Evolutionary conservation across 2,113 vertebrate genomes (phyloP).

Genomic region (Condylura cristata): DNA sequence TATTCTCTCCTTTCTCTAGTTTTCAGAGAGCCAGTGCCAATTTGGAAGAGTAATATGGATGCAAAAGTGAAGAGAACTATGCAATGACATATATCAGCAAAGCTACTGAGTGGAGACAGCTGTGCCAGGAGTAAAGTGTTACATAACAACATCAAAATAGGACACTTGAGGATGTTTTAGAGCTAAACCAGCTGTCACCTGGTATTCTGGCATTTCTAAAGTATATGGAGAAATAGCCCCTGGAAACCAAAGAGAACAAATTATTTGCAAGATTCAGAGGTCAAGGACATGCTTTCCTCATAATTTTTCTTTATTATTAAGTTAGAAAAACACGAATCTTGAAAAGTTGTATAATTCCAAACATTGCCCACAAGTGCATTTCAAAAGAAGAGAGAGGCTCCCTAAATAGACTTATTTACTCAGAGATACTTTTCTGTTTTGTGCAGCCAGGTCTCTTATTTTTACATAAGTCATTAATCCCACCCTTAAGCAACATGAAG

Average conservation of each 20-base stretch:
- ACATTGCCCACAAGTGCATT: background rate
- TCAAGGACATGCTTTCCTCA: conserved; percentile 50
- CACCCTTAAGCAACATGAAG: background rate
- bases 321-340: conserved; percentile 9
- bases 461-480: background rate
- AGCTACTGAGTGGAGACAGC: background rate
- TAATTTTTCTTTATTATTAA: background rate
- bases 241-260: conserved; percentile 36
- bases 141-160: conserved; percentile 57
- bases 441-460: background rate
- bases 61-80: background rate
- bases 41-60: conserved; percentile 22
- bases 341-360: background rate
- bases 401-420: background rate
- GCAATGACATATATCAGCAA: background rate
- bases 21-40: conserved; percentile 12
- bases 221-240: conserved; percentile 55
- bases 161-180: conserved; percentile 46
- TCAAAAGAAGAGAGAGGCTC: background rate
- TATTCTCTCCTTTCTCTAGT: background rate
- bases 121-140: conserved; percentile 22
- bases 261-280: conserved; percentile 38
- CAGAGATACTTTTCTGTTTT: background rate
- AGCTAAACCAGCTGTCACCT: conserved; percentile 52
- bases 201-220: conserved; percentile 54